phyloP scores from a whole-genome alignment of 1,140 invertebrate genomes.

The Drosophila baimaii region DNA sequence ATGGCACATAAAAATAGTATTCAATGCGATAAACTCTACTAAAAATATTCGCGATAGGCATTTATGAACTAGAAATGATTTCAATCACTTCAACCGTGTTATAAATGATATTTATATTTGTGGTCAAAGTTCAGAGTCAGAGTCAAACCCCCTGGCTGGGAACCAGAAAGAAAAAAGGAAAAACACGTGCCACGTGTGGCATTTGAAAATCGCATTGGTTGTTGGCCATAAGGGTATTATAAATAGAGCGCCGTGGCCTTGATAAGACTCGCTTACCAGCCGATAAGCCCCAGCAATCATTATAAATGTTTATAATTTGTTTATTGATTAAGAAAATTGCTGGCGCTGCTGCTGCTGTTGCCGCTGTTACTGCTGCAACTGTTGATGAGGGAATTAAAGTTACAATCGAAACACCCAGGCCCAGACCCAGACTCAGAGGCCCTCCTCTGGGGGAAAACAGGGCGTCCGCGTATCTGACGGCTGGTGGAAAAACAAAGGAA shows the following conservation, averaged over 20 bases:
- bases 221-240: conserved; percentile 28
- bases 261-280: conserved; percentile 54
- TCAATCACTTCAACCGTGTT: conserved; percentile 12
- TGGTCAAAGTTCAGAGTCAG: conserved; percentile 6
- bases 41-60: conserved; percentile 2
- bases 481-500: conserved; percentile 43
- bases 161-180: neutral
- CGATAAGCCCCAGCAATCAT: conserved; percentile 67
- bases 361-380: conserved; percentile 11
- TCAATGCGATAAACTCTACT: neutral
- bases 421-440: too few species aligned
- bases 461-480: neutral
- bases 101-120: conserved; percentile 14
- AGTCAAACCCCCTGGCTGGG: conserved; percentile 6
- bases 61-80: conserved; percentile 14
- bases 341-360: neutral
- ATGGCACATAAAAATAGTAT: neutral
- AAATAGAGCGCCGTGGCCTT: conserved; percentile 63
- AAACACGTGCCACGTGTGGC: conserved; percentile 69
- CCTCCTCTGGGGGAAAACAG: conserved; percentile 11
- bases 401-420: conserved; percentile 6
- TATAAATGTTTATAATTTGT: conserved; percentile 80
- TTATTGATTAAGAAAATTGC: conserved; percentile 63
- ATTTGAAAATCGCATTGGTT: conserved; percentile 9
- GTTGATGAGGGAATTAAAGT: conserved; percentile 8